Percentiles rank a stretch among this genome's conserved stretches.
These are phyloP conservation scores for Drosophila rellima DNA, from an alignment of 2,888 invertebrate genomes.

Conservation along the genomic window DNA sequence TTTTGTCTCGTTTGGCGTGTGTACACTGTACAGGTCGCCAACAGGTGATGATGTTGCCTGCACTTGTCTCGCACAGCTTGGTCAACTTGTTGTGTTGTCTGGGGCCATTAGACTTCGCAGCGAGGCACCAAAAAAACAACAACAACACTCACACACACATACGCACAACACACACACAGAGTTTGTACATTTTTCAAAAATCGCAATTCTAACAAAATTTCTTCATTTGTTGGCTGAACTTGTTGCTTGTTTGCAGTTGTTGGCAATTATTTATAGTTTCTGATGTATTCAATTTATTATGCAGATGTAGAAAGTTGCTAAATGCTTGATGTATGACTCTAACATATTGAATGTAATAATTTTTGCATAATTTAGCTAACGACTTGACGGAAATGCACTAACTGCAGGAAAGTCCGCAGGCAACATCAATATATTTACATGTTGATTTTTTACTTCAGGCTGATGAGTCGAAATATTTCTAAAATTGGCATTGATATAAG, in stretches of 20 bases:
- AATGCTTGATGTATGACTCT: constrained; percentile 70
- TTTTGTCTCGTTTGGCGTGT: constrained; percentile 16
- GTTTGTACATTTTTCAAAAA: constrained; percentile 53
- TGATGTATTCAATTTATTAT: constrained; percentile 81
- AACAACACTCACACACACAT: background rate
- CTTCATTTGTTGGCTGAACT: constrained; percentile 75
- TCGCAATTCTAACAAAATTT: constrained; percentile 78
- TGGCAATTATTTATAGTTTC: constrained; percentile 80
- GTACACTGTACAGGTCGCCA: constrained; percentile 38
- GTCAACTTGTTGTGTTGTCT: constrained; percentile 57
- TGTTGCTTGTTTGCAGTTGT: constrained; percentile 72
- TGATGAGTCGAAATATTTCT: background rate
- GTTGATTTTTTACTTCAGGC: background rate
- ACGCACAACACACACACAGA: constrained; percentile 19
- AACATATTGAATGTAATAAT: constrained; percentile 68
- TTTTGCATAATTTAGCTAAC: constrained; percentile 56
- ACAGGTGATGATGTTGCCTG: constrained; percentile 55
- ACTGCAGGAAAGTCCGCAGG: constrained; percentile 12
- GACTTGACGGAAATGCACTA: constrained; percentile 40
- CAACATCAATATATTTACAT: background rate
- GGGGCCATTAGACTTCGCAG: constrained; percentile 70
- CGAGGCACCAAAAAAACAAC: constrained; percentile 31
- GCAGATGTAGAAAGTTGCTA: constrained; percentile 76
- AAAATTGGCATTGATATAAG: constrained; percentile 19
- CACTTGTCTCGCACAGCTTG: constrained; percentile 69